These are phyloP conservation scores for Lasioglossum marginatum DNA, from an alignment of 2,888 invertebrate genomes.

Conservation along the genomic window DNA sequence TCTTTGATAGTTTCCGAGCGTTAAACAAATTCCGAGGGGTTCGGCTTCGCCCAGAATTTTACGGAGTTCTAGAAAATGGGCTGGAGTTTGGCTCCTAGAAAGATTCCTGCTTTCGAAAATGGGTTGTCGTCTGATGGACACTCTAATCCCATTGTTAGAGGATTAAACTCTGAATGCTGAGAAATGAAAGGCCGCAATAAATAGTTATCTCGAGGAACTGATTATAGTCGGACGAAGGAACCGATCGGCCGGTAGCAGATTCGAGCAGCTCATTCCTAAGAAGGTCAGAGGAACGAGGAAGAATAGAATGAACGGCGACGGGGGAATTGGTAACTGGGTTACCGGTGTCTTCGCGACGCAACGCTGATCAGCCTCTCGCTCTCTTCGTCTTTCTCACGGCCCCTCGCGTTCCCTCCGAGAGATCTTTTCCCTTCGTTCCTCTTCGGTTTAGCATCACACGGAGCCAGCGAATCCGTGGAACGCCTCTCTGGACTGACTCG, in stretches of 20 bases:
- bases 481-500: slow-evolving; percentile 44
- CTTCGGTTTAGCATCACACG: slow-evolving; percentile 41
- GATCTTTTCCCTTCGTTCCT: slow-evolving; percentile 23
- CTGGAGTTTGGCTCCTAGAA: no score
- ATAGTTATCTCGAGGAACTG: neutral
- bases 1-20: neutral
- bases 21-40: neutral
- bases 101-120: neutral
- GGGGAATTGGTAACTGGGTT: slow-evolving; percentile 78
- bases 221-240: neutral
- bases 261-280: slow-evolving; percentile 37
- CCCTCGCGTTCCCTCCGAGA: slow-evolving; percentile 29
- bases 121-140: no score
- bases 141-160: neutral
- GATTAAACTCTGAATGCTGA: neutral
- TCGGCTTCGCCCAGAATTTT: neutral
- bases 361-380: slow-evolving; percentile 54
- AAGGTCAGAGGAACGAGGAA: slow-evolving; percentile 48
- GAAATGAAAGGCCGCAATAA: neutral
- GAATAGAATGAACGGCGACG: slow-evolving; percentile 46
- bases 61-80: neutral
- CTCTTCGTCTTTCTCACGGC: slow-evolving; percentile 56
- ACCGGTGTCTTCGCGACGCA: slow-evolving; percentile 73
- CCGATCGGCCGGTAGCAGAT: neutral
- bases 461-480: slow-evolving; percentile 47